phyloP scores from a whole-genome alignment of 2,888 invertebrate genomes.

The Heliconius aoede region DNA sequence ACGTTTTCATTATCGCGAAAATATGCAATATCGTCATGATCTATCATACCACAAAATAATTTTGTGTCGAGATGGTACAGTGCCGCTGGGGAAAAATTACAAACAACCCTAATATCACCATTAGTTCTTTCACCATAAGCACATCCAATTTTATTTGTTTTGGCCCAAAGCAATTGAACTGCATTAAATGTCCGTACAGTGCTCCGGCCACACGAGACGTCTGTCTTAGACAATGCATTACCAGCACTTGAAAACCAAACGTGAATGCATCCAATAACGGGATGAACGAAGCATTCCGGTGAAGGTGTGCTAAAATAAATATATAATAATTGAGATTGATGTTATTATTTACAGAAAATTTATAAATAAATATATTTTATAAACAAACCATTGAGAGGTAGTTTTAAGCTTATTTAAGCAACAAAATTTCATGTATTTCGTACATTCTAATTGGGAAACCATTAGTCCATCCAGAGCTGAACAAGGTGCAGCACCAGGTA shows the following conservation, averaged over 20 bases:
- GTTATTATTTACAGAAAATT: not conserved
- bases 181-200: constrained; percentile 63
- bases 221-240: constrained; percentile 56
- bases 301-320: constrained; percentile 63
- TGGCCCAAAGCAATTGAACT: constrained; percentile 72
- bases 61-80: constrained; percentile 62
- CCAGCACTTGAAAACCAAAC: constrained; percentile 72
- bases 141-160: constrained; percentile 73
- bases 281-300: constrained; percentile 67
- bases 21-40: constrained; percentile 53
- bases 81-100: constrained; percentile 76
- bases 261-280: constrained; percentile 72
- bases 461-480: constrained; percentile 66
- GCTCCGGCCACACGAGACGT: constrained; percentile 69
- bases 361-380: not conserved
- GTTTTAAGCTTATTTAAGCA: constrained; percentile 55
- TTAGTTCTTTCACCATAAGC: constrained; percentile 61
- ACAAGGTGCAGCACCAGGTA: constrained; percentile 73
- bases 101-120: constrained; percentile 69
- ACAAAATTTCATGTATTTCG: constrained; percentile 66
- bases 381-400: constrained; percentile 59
- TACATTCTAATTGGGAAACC: constrained; percentile 73
- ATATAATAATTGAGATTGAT: constrained; percentile 33
- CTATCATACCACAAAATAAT: constrained; percentile 69
- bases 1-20: constrained; percentile 37